A percentile compares a stretch with the other conserved stretches of the same genome.
Evolutionary conservation across 1,140 invertebrate species (phyloP).

Genomic region (Hypothenemus hampei): DNA sequence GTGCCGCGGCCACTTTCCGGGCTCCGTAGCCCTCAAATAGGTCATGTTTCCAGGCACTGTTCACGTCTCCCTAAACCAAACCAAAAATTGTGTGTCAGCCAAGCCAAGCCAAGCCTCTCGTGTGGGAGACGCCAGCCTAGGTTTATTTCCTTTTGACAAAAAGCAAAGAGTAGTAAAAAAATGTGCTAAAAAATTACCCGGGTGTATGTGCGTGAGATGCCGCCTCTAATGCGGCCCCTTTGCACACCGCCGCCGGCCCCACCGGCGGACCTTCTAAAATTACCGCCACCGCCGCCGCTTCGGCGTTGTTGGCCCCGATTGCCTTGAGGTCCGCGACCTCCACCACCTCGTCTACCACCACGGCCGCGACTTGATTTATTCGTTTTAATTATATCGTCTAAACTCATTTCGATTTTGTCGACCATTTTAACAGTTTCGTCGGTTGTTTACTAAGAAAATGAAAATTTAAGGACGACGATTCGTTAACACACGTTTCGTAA

Average conservation of each 20-base stretch:
- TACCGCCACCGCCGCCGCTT: constrained; percentile 45
- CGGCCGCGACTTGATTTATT: constrained; percentile 49
- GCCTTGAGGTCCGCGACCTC: constrained; percentile 48
- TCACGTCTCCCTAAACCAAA: constrained; percentile 75
- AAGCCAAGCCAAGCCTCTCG: constrained; percentile 14
- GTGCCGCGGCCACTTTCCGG: constrained; percentile 54
- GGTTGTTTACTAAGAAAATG: no score
- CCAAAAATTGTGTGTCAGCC: constrained; percentile 38
- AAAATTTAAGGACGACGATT: no score
- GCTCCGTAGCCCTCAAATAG: constrained; percentile 83
- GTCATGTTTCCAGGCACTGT: constrained; percentile 94
- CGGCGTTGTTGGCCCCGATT: constrained; percentile 48
- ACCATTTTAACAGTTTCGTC: no score
- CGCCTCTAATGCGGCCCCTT: constrained; percentile 57
- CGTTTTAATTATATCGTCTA: constrained; percentile 93
- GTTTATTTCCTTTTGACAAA: constrained; percentile 23
- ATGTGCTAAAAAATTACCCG: constrained; percentile 53
- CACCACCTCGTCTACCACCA: constrained; percentile 47
- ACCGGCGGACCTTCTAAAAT: constrained; percentile 49
- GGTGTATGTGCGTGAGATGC: constrained; percentile 61
- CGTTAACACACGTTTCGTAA: no score
- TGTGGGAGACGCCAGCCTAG: constrained; percentile 18
- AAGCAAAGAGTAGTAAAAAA: constrained; percentile 32
- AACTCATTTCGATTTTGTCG: constrained; percentile 92
- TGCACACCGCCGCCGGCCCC: constrained; percentile 53